Base-by-base conservation (phyloP, 53 echinoderm and acorn worm genomes). In the Holothuria scabra region DNA sequence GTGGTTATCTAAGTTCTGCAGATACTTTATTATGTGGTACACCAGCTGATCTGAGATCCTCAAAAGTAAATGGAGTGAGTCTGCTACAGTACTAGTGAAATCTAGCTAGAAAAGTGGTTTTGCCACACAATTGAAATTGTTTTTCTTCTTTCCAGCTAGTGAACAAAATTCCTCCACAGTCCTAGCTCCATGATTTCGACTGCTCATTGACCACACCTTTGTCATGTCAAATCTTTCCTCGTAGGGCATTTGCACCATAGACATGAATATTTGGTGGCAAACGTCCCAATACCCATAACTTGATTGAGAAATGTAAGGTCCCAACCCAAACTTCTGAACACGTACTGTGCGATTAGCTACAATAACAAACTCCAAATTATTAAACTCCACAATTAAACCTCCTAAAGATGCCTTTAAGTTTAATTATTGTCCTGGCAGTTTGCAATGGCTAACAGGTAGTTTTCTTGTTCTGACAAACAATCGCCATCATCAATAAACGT, bases 261-360 rank as follows among this genome's bases (percentile, higher is more conserved):
- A 31, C 65, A 76, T 23, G 25, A 76, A 76, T 76, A 49, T 29
- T 49, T 76, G 48, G 12, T 13, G 24, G 23, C 30, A 56, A 76
- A 76, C n/a, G 3, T 28, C 52, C 30, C 52, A 48, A 76, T 76
- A 14, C 25, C 76, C 76, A 76, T 56, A 3, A 76, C 52, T 18
- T 55, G 52, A 52, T 76, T 76, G 25, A 76, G 52, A 49, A 76
- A 76, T 8, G 55, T 76, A 2, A 76, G 76, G 56, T 76, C 76
- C 5, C 55, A 56, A 55, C 76, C 56, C 25, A 76, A 49, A 71
- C 35, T 18, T 71, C 44, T 71, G 16, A 34, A 71, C 71, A 37
- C 22, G 2, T 10, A 71, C 22, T 18, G 35, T 22, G 35, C 19
- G 35, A 19, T 71, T 34, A n/a, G n/a, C n/a, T n/a, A n/a, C n/a